Conservation (phyloP, 2,888 invertebrate species). For the Athripsodes cinereus region DNA sequence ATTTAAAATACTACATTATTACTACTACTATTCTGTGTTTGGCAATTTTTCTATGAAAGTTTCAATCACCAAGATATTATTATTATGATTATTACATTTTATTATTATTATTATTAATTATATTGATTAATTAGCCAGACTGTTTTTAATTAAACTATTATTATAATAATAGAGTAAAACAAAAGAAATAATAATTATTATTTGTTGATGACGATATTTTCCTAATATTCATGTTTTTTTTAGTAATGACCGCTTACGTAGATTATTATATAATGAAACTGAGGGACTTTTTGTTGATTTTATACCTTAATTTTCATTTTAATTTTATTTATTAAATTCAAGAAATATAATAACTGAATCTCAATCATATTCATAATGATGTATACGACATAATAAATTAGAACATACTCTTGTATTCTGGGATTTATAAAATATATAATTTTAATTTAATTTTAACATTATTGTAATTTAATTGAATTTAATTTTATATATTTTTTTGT, state of each 20-base stretch:
- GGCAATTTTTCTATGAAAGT: slow-evolving; percentile 28
- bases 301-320: too few species aligned
- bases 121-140: slow-evolving; percentile 43
- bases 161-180: too few species aligned
- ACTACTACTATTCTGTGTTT: slow-evolving; percentile 21
- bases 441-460: too few species aligned
- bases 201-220: slow-evolving; percentile 31
- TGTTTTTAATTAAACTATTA: slow-evolving; percentile 34
- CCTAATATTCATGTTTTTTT: slow-evolving; percentile 27
- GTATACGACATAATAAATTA: too few species aligned
- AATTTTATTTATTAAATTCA: too few species aligned
- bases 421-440: too few species aligned
- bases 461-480: too few species aligned
- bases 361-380: too few species aligned
- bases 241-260: slow-evolving; percentile 27
- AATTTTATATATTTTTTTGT: too few species aligned
- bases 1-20: not conserved
- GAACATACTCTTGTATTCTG: too few species aligned
- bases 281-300: not conserved
- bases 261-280: slow-evolving; percentile 5
- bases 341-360: too few species aligned
- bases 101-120: slow-evolving; percentile 32
- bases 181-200: too few species aligned
- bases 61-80: slow-evolving; percentile 25
- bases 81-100: not conserved